These are phyloP conservation scores for Pogonognathellus flavescens DNA, from an alignment of 1,140 invertebrate species.

Conservation along the genomic window DNA sequence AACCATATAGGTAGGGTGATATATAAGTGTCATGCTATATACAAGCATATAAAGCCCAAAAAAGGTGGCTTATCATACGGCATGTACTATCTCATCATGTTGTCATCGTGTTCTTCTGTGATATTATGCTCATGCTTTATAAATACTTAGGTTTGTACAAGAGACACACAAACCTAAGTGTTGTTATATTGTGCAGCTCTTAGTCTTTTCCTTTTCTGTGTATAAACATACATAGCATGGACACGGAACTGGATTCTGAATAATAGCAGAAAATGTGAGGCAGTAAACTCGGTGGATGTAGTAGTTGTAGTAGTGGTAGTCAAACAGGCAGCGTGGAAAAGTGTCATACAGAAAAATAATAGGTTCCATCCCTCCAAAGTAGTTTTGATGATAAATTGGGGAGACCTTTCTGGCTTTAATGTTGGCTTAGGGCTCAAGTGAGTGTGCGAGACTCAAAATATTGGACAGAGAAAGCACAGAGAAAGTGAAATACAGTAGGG, in stretches of 20 bases:
- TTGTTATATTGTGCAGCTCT: slow-evolving; percentile 23
- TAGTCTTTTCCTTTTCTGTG: not conserved
- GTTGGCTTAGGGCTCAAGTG: slow-evolving; percentile 42
- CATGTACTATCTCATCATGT: slow-evolving; percentile 3
- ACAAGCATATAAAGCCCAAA: not conserved
- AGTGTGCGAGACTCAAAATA: slow-evolving; percentile 22
- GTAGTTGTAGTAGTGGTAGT: too few relatives aligned
- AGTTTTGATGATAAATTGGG: slow-evolving; percentile 43
- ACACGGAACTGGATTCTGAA: slow-evolving; percentile 4
- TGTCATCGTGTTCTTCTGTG: slow-evolving; percentile 11
- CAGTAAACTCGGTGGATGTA: not conserved
- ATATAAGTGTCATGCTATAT: too few relatives aligned
- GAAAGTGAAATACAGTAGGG: slow-evolving; percentile 17
- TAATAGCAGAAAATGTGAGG: not conserved
- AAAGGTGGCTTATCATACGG: not conserved
- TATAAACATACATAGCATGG: not conserved
- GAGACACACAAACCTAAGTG: not conserved
- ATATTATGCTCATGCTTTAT: not conserved
- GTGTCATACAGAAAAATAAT: slow-evolving; percentile 41
- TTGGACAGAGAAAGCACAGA: slow-evolving; percentile 31
- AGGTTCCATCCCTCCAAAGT: slow-evolving; percentile 42
- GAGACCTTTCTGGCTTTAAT: slow-evolving; percentile 40
- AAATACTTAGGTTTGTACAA: slow-evolving; percentile 9
- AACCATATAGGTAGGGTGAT: not conserved
- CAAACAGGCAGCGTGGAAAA: slow-evolving; percentile 12